Conservation (phyloP, 2,888 invertebrate species). For the Eupeodes luniger region DNA sequence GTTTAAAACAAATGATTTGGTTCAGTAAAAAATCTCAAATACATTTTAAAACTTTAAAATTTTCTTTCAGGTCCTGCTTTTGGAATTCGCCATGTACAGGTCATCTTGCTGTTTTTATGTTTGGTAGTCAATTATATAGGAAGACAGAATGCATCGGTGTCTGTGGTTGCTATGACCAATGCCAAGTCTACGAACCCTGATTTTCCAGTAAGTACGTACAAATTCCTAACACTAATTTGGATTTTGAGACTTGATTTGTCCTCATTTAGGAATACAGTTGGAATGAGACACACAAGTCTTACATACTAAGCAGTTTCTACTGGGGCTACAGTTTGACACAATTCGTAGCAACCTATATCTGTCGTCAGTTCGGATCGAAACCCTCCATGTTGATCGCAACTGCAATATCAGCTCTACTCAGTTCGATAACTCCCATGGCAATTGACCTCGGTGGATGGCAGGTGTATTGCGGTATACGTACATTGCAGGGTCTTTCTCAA, state of each 20-base stretch:
- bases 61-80: constrained; percentile 84
- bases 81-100: constrained; percentile 88
- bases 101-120: constrained; percentile 86
- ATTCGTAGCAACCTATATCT: constrained; percentile 88
- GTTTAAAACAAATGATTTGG: too few species aligned
- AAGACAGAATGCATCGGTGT: constrained; percentile 89
- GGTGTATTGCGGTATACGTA: constrained; percentile 86
- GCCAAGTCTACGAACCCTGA: constrained; percentile 84
- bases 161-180: constrained; percentile 90
- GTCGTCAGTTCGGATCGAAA: constrained; percentile 88
- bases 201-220: constrained; percentile 84
- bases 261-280: constrained; percentile 80
- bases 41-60: background rate
- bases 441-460: constrained; percentile 87
- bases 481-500: constrained; percentile 88
- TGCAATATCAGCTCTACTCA: constrained; percentile 87
- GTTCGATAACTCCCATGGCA: constrained; percentile 87
- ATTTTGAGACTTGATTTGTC: too few species aligned
- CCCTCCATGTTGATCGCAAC: constrained; percentile 86
- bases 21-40: too few species aligned
- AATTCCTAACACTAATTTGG: background rate
- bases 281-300: constrained; percentile 85
- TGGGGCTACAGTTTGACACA: constrained; percentile 90
- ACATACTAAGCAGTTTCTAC: constrained; percentile 90
- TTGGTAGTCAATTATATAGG: constrained; percentile 87